Percentiles rank a stretch among this genome's conserved stretches.
phyloP scores from a whole-genome alignment of 2,113 vertebrate genomes.

The Calidris pugnax region DNA sequence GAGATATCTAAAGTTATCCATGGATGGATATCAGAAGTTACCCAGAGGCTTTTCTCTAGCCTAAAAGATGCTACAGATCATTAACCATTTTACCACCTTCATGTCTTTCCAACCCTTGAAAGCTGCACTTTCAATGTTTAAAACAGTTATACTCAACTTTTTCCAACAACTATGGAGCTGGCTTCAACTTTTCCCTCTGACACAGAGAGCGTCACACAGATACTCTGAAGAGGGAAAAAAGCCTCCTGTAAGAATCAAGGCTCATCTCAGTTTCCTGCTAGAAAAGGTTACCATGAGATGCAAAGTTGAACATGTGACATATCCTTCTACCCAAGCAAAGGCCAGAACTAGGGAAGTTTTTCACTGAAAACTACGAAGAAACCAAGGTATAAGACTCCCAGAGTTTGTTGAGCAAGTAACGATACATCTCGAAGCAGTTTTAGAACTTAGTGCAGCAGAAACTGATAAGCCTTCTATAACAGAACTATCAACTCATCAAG shows the following conservation, averaged over 20 bases:
- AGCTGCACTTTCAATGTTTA: background rate
- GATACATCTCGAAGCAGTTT: background rate
- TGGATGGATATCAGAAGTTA: background rate
- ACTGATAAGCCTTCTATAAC: fast-evolving
- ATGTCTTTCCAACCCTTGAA: background rate
- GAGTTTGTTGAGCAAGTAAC: background rate
- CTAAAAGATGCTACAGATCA: background rate
- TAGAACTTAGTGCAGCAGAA: background rate
- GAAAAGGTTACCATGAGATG: background rate
- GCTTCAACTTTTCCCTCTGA: background rate
- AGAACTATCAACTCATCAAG: background rate
- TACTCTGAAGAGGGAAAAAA: background rate
- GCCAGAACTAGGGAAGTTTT: background rate
- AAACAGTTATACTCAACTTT: background rate
- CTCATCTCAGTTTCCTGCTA: background rate
- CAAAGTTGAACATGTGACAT: background rate
- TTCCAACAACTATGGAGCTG: background rate
- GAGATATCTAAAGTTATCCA: background rate
- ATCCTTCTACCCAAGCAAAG: background rate
- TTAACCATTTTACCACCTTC: background rate
- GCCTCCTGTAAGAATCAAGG: background rate
- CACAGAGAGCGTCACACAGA: fast-evolving
- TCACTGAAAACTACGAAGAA: background rate
- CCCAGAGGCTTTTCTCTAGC: background rate
- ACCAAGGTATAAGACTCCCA: background rate